These are phyloP conservation scores for Sardina pilchardus DNA, from an alignment of 2,113 vertebrate genomes.

Conservation along the genomic window DNA sequence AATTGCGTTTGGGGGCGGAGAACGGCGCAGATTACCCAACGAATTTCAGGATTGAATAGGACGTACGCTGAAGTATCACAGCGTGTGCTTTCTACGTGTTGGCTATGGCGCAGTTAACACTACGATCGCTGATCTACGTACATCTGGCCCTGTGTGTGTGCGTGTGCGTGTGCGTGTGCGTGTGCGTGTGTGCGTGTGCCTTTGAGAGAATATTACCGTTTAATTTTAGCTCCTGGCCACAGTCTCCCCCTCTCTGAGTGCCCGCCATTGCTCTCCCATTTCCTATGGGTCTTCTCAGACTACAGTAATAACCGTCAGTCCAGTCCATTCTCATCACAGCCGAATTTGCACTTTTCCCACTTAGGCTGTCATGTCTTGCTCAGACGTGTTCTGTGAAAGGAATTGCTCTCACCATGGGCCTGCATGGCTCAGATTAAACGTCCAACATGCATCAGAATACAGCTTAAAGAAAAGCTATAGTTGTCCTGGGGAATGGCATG, in stretches of 20 bases:
- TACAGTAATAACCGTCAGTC: constrained; percentile 7
- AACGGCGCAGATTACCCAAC: too few species aligned
- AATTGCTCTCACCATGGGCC: neutral
- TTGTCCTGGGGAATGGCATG: neutral
- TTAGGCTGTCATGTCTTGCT: constrained; percentile 36
- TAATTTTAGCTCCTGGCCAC: neutral
- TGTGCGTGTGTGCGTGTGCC: neutral
- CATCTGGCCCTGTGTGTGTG: too few species aligned
- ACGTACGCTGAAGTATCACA: too few species aligned
- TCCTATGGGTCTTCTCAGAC: neutral
- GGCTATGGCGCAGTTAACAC: too few species aligned
- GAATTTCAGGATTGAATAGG: too few species aligned
- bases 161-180: too few species aligned
- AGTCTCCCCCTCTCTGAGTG: neutral
- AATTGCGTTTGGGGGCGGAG: too few species aligned
- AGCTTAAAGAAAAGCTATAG: neutral
- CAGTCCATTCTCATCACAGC: neutral
- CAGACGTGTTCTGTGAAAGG: neutral
- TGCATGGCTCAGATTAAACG: neutral
- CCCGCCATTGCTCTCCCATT: neutral
- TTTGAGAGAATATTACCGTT: neutral
- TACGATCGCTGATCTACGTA: too few species aligned
- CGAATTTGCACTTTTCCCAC: constrained; percentile 37
- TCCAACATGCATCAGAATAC: neutral
- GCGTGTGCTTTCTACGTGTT: too few species aligned